Percentiles rank a stretch among this genome's conserved stretches.
These are phyloP conservation scores for Apocheima hispidaria DNA, from an alignment of 2,888 invertebrate species.

Conservation along the genomic window DNA sequence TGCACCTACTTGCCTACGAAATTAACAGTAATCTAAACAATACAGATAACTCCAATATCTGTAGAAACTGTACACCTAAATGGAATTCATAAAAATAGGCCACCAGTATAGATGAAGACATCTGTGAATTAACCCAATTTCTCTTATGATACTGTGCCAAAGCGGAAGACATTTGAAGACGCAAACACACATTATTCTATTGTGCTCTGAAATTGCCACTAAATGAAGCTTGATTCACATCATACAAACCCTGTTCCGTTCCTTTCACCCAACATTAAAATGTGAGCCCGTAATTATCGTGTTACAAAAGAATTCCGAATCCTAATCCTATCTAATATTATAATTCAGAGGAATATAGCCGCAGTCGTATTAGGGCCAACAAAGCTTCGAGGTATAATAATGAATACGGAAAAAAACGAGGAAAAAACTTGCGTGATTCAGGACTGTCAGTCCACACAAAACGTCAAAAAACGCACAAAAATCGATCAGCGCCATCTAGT, in stretches of 20 bases:
- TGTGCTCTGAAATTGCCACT: neutral
- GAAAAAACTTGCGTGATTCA: too few relatives aligned
- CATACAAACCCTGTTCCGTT: neutral
- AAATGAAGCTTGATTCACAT: neutral
- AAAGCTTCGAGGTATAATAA: too few relatives aligned
- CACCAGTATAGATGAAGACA: neutral
- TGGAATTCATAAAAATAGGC: neutral
- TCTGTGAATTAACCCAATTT: neutral
- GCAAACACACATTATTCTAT: neutral
- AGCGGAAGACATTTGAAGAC: neutral
- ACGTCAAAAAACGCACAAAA: too few relatives aligned
- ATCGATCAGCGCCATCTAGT: too few relatives aligned
- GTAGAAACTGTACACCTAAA: neutral
- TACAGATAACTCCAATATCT: neutral
- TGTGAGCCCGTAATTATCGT: neutral
- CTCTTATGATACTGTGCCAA: neutral
- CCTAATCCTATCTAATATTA: too few relatives aligned
- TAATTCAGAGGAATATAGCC: too few relatives aligned
- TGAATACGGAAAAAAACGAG: too few relatives aligned
- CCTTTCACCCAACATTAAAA: neutral
- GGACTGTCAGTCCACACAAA: too few relatives aligned
- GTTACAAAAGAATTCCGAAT: too few relatives aligned
- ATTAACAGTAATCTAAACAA: neutral
- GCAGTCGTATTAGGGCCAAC: too few relatives aligned
- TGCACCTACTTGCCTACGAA: too few relatives aligned